Base-by-base conservation (phyloP, 2,888 invertebrate genomes). In the Ophion ellenae region DNA sequence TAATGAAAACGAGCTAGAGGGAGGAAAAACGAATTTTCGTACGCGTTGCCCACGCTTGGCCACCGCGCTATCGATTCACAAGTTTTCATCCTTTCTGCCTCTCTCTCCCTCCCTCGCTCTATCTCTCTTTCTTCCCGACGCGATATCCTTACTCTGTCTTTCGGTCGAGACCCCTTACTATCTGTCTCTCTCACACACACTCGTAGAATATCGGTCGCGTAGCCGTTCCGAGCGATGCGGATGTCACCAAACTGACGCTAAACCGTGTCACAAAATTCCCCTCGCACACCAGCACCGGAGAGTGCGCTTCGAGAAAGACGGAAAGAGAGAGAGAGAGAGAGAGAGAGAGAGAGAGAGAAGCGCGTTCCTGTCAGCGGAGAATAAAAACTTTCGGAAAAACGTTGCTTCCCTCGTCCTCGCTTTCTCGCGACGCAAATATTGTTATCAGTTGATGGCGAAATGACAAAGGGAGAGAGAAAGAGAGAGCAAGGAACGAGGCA, bases 1-100 rank as follows among this genome's bases (percentile, higher is more conserved):
- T 40, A 20, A 28, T 2, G 36, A 4, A 2, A 73, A 28, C 1
- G 20, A 69, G 9, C 66, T 36, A 80, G 47, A 73, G 64, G 57
- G 66, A 63, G 57, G 66, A 61, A 61, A 59, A 77, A 75, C 47
- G 24, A 67, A 80, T 83, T 76, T 67, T 81, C 79, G 86, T 89
- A 88, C 87, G 89, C 90, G 89, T 91, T 90, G 90, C 87, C 90
- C 92, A 91, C 90, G 91, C 91, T 91, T 89, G 87, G 85, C 64
- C 80, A 36, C 66, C 77, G 73, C 89, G 88, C 90, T 92, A 92
- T 91, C 89, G 91, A 92, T 92, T 91, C 90, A 89, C 89, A 88
- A 76, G 64, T 73, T 90, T 90, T 90, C 47, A 14, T 47, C 47
- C 11, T 47, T 47, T 14, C 70, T 28, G 70, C 70, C 47, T 47